Conservation (phyloP, 1,140 invertebrate genomes). For the Lanistes nyassanus region DNA sequence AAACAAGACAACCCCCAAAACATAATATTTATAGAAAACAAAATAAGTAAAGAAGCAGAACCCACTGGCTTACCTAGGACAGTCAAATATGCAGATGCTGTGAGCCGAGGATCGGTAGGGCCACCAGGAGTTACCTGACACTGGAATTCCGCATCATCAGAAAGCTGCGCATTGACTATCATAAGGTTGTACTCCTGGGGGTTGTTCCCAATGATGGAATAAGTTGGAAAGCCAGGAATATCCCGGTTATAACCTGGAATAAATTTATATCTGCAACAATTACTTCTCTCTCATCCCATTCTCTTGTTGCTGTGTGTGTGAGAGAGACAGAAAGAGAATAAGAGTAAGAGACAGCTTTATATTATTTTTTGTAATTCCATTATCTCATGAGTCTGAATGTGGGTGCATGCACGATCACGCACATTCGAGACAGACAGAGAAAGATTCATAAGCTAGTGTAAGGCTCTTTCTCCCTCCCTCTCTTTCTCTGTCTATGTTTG, state of each 20-base stretch:
- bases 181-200: conserved; percentile 76
- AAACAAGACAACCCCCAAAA: no score
- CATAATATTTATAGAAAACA: no score
- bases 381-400: no score
- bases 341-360: no score
- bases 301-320: background rate
- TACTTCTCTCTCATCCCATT: background rate
- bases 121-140: conserved; percentile 92
- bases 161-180: conserved; percentile 86
- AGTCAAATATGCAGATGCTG: conserved; percentile 82
- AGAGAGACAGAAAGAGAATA: no score
- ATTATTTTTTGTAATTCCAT: no score
- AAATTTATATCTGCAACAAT: no score
- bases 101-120: conserved; percentile 76
- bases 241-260: conserved; percentile 79
- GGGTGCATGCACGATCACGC: no score
- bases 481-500: background rate
- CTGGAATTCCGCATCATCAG: conserved; percentile 90
- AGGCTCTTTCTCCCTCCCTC: background rate
- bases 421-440: no score
- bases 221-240: conserved; percentile 87
- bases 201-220: conserved; percentile 85
- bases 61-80: conserved; percentile 72
- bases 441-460: no score
- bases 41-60: background rate